Base-by-base conservation (phyloP, 2,888 invertebrate species). In the Eupithecia insigniata region DNA sequence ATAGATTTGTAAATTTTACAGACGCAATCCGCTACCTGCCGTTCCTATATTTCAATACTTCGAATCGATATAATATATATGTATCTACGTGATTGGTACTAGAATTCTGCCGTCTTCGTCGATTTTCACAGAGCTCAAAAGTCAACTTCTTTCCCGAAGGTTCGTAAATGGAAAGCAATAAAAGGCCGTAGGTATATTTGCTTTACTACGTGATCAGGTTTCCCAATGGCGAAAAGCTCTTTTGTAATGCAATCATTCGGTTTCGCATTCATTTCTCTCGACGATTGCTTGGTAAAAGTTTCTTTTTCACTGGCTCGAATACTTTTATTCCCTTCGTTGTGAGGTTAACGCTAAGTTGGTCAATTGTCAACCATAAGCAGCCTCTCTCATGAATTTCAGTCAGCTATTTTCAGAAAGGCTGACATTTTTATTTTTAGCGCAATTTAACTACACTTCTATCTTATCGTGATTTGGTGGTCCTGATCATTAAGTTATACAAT, bases 31-130 rank as follows among this genome's bases (percentile, higher is more conserved):
- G 55, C 72, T 72, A 55, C 55, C 12, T 55, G 71, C 79, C 22
- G 22, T 78, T n/a, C 76, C 80, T 85, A 83, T 83, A 82, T 84
- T 70, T 80, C 78, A 78, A 77, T 43, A 64, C 73, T 67, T 66
- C 70, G 76, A 76, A 74, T 81, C 76, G 73, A 60, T 60, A n/a
- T n/a, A n/a, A n/a, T n/a, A n/a, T n/a, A n/a, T n/a, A 60, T 16
- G 4, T 30, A 60, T 16, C 14, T 60, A 7, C 22, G 30, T 0
- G n/a, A 18, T 60, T 14, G 12, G 1, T 60, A 30, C 7, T 60
- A 60, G 30, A 55, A 55, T 26, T 60, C 18, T 30, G 30, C 30
- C 60, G 60, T 58, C 30, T n/a, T n/a, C n/a, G n/a, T n/a, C 34
- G 14, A 28, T 39, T 60, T 60, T 58, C 39, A 58, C 16, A 18